These are phyloP conservation scores for Pseudorhombus dupliciocellatus DNA, from an alignment of 2,113 vertebrate species.

Conservation along the genomic window DNA sequence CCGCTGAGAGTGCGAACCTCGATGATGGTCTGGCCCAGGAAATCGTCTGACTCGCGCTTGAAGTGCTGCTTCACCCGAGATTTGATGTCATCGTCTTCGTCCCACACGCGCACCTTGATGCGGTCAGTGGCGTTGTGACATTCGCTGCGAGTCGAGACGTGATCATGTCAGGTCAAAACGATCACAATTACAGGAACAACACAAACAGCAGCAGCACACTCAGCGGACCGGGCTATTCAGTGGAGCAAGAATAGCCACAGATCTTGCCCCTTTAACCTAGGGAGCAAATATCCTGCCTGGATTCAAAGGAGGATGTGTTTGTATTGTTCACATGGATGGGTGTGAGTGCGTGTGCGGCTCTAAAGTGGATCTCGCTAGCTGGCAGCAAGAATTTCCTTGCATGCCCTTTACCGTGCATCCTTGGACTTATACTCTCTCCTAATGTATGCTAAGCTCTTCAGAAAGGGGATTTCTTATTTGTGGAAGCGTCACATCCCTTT, in stretches of 20 bases:
- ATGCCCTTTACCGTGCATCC: slow-evolving; percentile 48
- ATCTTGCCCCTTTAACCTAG: slow-evolving; percentile 13
- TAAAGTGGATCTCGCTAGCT: neutral
- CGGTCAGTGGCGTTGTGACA: slow-evolving; percentile 98
- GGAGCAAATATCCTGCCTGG: slow-evolving; percentile 19
- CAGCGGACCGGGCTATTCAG: slow-evolving; percentile 12
- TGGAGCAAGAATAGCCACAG: slow-evolving; percentile 25
- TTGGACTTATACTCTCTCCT: neutral
- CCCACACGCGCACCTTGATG: slow-evolving; percentile 98
- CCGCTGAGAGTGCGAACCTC: slow-evolving; percentile 97
- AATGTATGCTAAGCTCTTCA: slow-evolving; percentile 16
- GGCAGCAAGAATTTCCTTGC: slow-evolving; percentile 25
- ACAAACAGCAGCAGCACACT: slow-evolving; percentile 17
- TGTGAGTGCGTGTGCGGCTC: neutral
- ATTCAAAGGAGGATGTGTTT: slow-evolving; percentile 13
- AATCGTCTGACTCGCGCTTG: slow-evolving; percentile 97
- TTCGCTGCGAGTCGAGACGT: slow-evolving; percentile 81
- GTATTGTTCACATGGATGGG: neutral
- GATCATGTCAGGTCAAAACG: slow-evolving; percentile 35
- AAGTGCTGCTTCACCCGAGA: slow-evolving; percentile 98
- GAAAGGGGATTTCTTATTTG: slow-evolving; percentile 23
- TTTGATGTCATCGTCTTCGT: slow-evolving; percentile 98
- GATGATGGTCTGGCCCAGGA: slow-evolving; percentile 97
- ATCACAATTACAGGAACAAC: slow-evolving; percentile 29
- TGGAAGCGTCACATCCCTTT: slow-evolving; percentile 19